Evolutionary conservation across 2,797 vertebrate genomes (phyloP).

Genomic region (Loris lydekkerianus): DNA sequence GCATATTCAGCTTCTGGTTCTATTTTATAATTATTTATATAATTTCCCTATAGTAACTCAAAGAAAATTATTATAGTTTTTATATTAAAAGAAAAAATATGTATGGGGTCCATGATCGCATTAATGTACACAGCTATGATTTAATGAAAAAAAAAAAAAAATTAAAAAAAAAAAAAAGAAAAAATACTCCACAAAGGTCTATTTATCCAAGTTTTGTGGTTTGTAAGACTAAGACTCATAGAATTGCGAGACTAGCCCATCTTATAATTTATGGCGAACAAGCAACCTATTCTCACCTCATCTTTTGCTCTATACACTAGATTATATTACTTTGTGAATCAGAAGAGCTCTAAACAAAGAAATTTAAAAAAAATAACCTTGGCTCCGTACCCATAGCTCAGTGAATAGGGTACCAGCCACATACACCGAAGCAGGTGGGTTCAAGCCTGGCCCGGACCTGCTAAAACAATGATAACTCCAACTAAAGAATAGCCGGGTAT

Average conservation of each 20-base stretch:
- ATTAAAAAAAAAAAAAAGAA: conserved; percentile 51
- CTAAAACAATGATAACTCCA: too few species aligned
- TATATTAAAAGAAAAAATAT: conserved; percentile 46
- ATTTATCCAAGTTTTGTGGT: background rate
- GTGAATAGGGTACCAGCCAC: too few species aligned
- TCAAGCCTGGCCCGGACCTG: too few species aligned
- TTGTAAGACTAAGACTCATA: background rate
- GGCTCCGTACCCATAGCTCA: too few species aligned
- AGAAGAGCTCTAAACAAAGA: background rate
- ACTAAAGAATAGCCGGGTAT: too few species aligned
- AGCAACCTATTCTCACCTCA: background rate
- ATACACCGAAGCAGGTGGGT: too few species aligned
- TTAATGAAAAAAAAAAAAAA: too few species aligned
- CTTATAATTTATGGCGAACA: background rate
- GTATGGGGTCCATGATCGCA: too few species aligned
- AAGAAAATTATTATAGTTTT: background rate
- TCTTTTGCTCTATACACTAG: background rate
- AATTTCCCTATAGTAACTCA: conserved; percentile 38
- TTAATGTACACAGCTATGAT: too few species aligned
- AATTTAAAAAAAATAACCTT: too few species aligned
- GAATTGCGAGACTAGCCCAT: background rate
- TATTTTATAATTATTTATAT: background rate
- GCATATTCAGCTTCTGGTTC: conserved; percentile 27
- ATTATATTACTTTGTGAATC: conserved; percentile 29
- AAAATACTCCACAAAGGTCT: background rate